Conservation (phyloP, 2,888 invertebrate species). For the Coleophora deauratella region DNA sequence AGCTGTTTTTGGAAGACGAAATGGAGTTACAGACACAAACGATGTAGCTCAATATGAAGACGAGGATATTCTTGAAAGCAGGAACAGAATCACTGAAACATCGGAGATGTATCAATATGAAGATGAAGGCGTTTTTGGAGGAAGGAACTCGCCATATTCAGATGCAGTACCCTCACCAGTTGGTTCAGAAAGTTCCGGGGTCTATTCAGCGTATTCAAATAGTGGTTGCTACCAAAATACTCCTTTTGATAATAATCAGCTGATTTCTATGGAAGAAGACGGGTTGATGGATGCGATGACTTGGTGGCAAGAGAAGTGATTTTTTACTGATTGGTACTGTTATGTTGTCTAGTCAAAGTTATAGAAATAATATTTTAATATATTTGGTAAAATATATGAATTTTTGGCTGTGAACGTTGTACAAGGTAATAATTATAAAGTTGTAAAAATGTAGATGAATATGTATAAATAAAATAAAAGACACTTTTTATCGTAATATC, state of each 20-base stretch:
- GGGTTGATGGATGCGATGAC: slow-evolving; percentile 87
- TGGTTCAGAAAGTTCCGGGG: slow-evolving; percentile 78
- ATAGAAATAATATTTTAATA: slow-evolving; percentile 6
- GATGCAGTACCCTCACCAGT: slow-evolving; percentile 78
- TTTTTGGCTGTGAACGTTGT: neutral
- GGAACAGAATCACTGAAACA: slow-evolving; percentile 22
- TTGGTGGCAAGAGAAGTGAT: slow-evolving; percentile 82
- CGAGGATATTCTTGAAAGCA: slow-evolving; percentile 50
- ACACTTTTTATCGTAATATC: no score
- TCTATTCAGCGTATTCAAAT: slow-evolving; percentile 49
- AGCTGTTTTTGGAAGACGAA: no score
- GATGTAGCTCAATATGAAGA: slow-evolving; percentile 34
- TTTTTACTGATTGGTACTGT: slow-evolving; percentile 3
- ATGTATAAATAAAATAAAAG: no score
- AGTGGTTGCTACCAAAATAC: slow-evolving; percentile 27
- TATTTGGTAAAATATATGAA: neutral
- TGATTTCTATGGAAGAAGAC: slow-evolving; percentile 85
- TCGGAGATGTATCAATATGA: slow-evolving; percentile 27
- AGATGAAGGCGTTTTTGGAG: slow-evolving; percentile 53
- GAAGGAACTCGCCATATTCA: slow-evolving; percentile 52
- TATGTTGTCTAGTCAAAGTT: slow-evolving; percentile 36
- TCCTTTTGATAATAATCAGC: slow-evolving; percentile 39
- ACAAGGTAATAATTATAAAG: neutral
- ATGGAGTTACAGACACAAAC: slow-evolving; percentile 2
- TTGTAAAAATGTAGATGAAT: neutral